A percentile compares a stretch with the other conserved stretches of the same genome.
Evolutionary conservation across 2,888 invertebrate species (phyloP).

Genomic region (Invenusta paracnida): DNA sequence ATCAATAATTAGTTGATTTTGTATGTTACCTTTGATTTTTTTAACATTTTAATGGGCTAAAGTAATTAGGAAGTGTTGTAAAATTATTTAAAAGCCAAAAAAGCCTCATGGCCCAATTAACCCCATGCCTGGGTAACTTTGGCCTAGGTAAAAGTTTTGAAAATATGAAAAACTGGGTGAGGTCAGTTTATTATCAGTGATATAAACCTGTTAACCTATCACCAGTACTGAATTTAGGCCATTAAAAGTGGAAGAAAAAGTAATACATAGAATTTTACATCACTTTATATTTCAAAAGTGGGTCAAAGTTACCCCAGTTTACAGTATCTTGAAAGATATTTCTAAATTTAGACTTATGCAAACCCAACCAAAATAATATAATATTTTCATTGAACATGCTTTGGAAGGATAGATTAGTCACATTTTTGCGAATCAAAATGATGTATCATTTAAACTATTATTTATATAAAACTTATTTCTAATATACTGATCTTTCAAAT

Average conservation of each 20-base stretch:
- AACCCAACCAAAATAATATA: no score
- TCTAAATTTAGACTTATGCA: no score
- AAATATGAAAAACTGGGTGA: not conserved
- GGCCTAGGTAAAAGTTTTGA: not conserved
- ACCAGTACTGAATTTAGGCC: not conserved
- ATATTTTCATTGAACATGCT: no score
- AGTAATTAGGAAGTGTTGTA: not conserved
- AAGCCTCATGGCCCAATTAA: not conserved
- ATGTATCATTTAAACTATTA: no score
- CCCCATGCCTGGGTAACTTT: not conserved
- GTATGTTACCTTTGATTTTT: not conserved
- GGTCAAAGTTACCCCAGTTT: not conserved
- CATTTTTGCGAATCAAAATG: no score
- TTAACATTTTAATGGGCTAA: not conserved
- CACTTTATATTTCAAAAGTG: not conserved
- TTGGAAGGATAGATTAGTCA: no score
- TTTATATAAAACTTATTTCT: no score
- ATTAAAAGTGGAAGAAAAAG: not conserved
- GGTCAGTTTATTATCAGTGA: not conserved
- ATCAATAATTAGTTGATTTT: no score
- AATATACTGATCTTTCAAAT: no score
- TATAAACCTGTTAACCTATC: not conserved
- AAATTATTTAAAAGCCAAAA: not conserved
- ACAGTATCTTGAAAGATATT: no score
- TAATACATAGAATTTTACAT: not conserved